Base-by-base conservation (phyloP, 2,888 invertebrate genomes). In the Tiliacea citrago region DNA sequence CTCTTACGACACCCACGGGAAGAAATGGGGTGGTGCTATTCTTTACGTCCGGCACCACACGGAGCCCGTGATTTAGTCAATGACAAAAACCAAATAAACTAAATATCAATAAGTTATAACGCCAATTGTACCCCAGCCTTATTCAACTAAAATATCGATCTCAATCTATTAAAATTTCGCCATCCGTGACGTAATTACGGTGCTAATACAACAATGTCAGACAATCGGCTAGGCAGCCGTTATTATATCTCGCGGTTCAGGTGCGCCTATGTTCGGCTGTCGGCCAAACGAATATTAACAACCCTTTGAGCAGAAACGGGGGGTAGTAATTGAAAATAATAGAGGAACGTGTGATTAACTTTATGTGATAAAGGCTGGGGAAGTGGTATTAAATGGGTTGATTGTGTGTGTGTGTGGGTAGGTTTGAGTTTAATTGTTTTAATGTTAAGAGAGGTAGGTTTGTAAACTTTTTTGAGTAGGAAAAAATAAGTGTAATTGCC, bases 261-360 rank as follows among this genome's bases (percentile, higher is more conserved):
- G 90, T 91, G 91, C 79, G 65, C 67, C 78, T 51, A 53, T 75
- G 83, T 84, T 87, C 89, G 91, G 90, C 88, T 88, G 93, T 90
- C 92, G 89, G 82, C 81, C 82, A 89, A 93, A 95, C 95, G 94
- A 94, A 95, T 95, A 96, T 95, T 95, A 96, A 96, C 95, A 96
- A 95, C 95, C 95, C 95, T 95, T 95, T 92, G 89, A 86, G 80
- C 82, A 87, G 86, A 60, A 55, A 85, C 77, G 82, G 83, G 82
- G 29, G 73, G 69, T 61, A 57, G 90, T 95, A 95, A 96, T 95
- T 94, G 95, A 95, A 92, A 96, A 93, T 95, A 95, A 96, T 96
- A 93, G 95, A 91, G 88, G 88, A 86, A 92, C 92, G 90, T 81
- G 87, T 90, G 92, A 94, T 94, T 94, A 94, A 73, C 57, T 57